Evolutionary conservation across 2,113 vertebrate genomes (phyloP).

Genomic region (Lycaon pictus): DNA sequence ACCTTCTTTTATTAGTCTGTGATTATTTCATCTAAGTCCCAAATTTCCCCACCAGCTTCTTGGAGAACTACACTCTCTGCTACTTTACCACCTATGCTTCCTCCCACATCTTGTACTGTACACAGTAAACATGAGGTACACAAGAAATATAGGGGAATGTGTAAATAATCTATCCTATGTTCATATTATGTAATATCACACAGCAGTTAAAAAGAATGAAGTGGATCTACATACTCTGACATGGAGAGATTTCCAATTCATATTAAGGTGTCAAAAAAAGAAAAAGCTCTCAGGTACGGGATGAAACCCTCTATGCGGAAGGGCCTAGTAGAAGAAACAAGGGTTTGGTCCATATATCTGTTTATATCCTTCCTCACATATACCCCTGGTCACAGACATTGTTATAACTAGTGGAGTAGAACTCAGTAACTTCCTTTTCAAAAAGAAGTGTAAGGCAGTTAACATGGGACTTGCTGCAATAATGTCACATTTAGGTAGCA

Average conservation of each 20-base stretch:
- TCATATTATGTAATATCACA: background rate
- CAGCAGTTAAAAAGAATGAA: background rate
- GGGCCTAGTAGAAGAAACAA: background rate
- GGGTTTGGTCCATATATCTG: background rate
- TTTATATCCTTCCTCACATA: background rate
- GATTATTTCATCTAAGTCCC: background rate
- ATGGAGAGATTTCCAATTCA: background rate
- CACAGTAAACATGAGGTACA: background rate
- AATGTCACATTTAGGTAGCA: background rate
- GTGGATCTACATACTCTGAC: background rate
- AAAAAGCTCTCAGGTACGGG: background rate
- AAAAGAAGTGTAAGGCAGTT: constrained; percentile 34
- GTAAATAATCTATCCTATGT: background rate
- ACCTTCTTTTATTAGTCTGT: background rate
- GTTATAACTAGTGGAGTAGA: background rate
- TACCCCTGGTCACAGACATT: background rate
- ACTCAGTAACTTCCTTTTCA: constrained; percentile 17
- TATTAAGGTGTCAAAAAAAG: background rate
- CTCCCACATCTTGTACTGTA: background rate
- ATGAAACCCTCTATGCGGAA: constrained; percentile 28
- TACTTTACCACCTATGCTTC: background rate
- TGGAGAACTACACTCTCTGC: background rate
- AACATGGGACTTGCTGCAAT: background rate
- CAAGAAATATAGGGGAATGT: background rate
- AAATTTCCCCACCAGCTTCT: background rate